Base-by-base conservation (phyloP, 2,113 vertebrate genomes). In the Gavialis gangeticus region DNA sequence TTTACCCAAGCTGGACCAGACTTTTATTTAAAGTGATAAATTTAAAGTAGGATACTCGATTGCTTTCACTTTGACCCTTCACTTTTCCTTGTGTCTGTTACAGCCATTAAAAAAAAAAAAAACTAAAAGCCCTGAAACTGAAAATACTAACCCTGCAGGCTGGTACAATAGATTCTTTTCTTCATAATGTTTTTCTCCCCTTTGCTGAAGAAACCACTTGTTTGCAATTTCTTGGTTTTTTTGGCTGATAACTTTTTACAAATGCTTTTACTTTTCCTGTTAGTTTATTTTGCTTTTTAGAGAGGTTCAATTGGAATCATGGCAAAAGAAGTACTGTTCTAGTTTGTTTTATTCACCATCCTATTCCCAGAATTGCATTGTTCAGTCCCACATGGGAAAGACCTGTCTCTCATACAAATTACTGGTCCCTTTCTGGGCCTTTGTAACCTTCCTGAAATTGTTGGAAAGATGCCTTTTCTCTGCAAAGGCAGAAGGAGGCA, bases 351-450 rank as follows among this genome's bases (percentile, higher is more conserved):
- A 94, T 97, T 97, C 92, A 81, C 89, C 64, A 17, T 89, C 75
- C 14, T 16, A 90, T 95, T 95, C 95, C 93, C 90, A 95, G 93
- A 94, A 96, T 96, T 92, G 85, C 79, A 94, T 97, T 97, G 82
- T 97, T 96, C 75, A 85, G 89, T 94, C 96, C 59, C 93, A 95
- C 85, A 96, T 94, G 82, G 90, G 73, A 85, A 94, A 94, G 96
- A 87, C 88, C 96, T 85, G 92, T 94, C 82, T 96, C 85, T 96
- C 97, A 96, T 97, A 94, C 96, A 97, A 96, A 97, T 97, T 90
- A 97, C 82, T 93, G 91, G 85, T 91, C 89, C 89, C 97, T 96
- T 96, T 97, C 91, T 94, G 83, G 59, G 89, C 94, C 96, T 97
- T 97, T 97, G 91, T 97, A 90, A 84, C 79, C 12, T 67, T 95